Percentiles rank a stretch among this genome's conserved stretches.
Conservation (phyloP, 2,113 vertebrate species). For the Sardina pilchardus region DNA sequence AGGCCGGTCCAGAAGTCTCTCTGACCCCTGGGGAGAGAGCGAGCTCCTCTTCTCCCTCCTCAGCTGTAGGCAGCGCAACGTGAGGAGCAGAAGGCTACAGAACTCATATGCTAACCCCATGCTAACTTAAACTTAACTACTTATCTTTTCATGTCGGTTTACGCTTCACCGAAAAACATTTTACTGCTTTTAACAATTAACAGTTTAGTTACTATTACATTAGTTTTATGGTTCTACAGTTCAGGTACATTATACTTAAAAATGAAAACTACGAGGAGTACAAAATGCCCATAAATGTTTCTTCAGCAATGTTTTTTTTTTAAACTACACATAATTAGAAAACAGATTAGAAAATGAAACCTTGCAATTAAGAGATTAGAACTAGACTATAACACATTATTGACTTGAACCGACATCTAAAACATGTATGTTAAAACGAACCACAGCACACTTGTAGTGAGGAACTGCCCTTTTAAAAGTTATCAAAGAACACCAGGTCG, state of each 20-base stretch:
- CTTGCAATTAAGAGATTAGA: background rate
- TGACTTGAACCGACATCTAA: conserved; percentile 8
- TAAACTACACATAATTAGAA: background rate
- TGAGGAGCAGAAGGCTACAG: background rate
- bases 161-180: background rate
- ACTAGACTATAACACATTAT: background rate
- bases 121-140: background rate
- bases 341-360: background rate
- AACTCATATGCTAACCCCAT: background rate
- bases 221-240: background rate
- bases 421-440: background rate
- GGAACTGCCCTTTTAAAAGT: background rate
- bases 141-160: background rate
- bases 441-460: background rate
- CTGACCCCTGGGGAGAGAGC: background rate
- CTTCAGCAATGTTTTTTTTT: background rate
- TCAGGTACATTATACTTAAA: background rate
- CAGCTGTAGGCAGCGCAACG: background rate
- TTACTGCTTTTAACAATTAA: background rate
- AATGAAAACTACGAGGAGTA: background rate
- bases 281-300: background rate
- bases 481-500: too few species aligned
- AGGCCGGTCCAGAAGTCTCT: background rate
- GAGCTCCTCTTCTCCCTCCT: background rate
- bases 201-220: background rate